Evolutionary conservation across 2,113 vertebrate species (phyloP).

Genomic region (Urocitellus parryii): DNA sequence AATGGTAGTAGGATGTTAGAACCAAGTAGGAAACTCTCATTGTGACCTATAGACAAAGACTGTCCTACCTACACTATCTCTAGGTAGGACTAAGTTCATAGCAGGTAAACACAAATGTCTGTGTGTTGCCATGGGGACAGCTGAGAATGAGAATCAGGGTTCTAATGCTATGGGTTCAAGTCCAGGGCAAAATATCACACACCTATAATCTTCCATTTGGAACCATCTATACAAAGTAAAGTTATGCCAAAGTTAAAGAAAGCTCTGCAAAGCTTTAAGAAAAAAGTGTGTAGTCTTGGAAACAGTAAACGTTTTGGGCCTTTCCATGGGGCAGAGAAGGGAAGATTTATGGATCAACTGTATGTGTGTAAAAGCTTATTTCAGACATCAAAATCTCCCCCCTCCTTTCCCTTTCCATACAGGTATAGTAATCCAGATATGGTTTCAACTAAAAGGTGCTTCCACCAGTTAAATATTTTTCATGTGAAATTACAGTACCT

Average conservation of each 20-base stretch:
- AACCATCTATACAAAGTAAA: neutral
- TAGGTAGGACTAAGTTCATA: neutral
- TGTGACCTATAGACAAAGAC: slow-evolving; percentile 7
- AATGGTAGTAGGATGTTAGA: slow-evolving; percentile 26
- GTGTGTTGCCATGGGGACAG: neutral
- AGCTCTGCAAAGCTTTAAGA: slow-evolving; percentile 22
- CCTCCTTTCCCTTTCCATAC: neutral
- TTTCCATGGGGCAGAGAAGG: neutral
- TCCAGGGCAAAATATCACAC: slow-evolving; percentile 9
- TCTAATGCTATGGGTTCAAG: neutral
- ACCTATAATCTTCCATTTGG: neutral
- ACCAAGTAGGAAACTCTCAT: neutral
- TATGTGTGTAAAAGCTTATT: neutral
- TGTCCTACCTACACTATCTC: neutral
- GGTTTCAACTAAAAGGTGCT: slow-evolving; percentile 19
- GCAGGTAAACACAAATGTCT: neutral
- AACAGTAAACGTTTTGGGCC: neutral
- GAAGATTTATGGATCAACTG: neutral
- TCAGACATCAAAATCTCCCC: neutral
- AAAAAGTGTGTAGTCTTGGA: neutral
- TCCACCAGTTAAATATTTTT: slow-evolving; percentile 24
- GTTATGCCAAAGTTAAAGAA: slow-evolving; percentile 35
- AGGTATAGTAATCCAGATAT: neutral
- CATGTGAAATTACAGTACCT: neutral
- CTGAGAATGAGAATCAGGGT: no score